phyloP scores from a whole-genome alignment of 2,797 vertebrate species.

The Acanthornis magna region DNA sequence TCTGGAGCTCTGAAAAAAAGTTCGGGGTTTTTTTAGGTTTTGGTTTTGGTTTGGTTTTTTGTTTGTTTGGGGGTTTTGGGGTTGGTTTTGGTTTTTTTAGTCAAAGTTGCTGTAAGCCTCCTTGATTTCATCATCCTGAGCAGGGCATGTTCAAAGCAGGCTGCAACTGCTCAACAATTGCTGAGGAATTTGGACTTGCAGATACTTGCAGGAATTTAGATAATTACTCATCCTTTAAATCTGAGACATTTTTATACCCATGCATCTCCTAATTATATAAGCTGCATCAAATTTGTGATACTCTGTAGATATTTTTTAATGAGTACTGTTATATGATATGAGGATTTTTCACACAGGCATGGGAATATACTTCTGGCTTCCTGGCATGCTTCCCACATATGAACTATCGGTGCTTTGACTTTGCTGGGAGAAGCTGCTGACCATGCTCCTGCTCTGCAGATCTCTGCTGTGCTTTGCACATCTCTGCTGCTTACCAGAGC shows the following conservation, averaged over 20 bases:
- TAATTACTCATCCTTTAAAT: slow-evolving; percentile 12
- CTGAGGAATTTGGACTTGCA: slow-evolving; percentile 48
- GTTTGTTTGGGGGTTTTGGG: background rate
- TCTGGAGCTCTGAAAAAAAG: background rate
- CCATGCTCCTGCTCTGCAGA: background rate
- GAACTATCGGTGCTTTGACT: background rate
- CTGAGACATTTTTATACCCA: background rate
- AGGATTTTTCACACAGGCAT: background rate
- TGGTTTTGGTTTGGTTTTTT: background rate
- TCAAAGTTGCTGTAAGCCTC: background rate
- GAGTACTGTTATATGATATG: background rate
- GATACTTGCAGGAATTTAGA: slow-evolving; percentile 31
- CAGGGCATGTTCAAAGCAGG: slow-evolving; percentile 18
- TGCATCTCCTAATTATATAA: slow-evolving; percentile 3
- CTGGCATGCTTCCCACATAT: background rate
- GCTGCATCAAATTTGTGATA: background rate
- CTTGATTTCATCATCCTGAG: slow-evolving; percentile 32
- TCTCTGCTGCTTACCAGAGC: background rate
- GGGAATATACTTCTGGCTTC: background rate
- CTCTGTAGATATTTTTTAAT: background rate
- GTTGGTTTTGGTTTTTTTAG: background rate
- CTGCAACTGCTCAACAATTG: slow-evolving; percentile 17
- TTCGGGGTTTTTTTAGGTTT: rapidly evolving
- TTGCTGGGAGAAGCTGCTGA: slow-evolving; percentile 8
- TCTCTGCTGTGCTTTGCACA: background rate